These are phyloP conservation scores for Ophion costatus DNA, from an alignment of 2,888 invertebrate genomes.

Conservation along the genomic window DNA sequence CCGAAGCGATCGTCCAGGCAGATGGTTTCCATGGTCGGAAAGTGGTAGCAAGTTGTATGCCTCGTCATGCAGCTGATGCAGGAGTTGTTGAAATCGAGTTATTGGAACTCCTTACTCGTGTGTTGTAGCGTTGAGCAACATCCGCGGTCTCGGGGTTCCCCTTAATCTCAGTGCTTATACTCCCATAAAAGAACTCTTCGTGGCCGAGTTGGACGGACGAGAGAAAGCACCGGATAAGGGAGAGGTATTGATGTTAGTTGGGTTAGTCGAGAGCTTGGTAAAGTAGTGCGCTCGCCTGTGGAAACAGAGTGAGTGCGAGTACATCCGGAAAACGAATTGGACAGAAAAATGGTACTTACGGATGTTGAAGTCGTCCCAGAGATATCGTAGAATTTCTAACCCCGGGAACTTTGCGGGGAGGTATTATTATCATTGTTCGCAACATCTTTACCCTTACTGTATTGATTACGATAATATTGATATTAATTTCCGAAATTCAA, in stretches of 20 bases:
- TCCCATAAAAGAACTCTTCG: conserved; percentile 9
- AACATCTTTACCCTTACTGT: too few relatives aligned
- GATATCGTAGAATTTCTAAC: too few relatives aligned
- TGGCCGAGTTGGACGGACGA: conserved; percentile 4
- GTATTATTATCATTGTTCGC: too few relatives aligned
- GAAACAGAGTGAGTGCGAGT: too few relatives aligned
- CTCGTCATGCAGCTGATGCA: conserved; percentile 2
- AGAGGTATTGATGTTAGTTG: conserved; percentile 11
- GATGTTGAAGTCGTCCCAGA: too few relatives aligned
- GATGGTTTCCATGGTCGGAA: background rate
- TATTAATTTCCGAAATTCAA: too few relatives aligned
- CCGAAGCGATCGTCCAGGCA: background rate
- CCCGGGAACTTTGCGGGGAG: too few relatives aligned
- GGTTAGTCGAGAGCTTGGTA: background rate
- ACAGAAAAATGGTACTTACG: background rate
- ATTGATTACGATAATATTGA: too few relatives aligned
- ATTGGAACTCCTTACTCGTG: conserved; percentile 43
- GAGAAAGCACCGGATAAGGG: conserved; percentile 15
- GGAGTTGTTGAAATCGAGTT: conserved; percentile 44
- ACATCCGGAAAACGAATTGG: background rate
- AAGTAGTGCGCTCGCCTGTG: too few relatives aligned
- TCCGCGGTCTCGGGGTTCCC: background rate
- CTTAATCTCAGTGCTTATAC: background rate
- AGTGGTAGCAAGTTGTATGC: background rate
- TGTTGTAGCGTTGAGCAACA: conserved; percentile 19